Evolutionary conservation across 2,888 invertebrate genomes (phyloP), one percentile per base, ranked within the genome.

Genomic region (Lasioglossum morio): DNA sequence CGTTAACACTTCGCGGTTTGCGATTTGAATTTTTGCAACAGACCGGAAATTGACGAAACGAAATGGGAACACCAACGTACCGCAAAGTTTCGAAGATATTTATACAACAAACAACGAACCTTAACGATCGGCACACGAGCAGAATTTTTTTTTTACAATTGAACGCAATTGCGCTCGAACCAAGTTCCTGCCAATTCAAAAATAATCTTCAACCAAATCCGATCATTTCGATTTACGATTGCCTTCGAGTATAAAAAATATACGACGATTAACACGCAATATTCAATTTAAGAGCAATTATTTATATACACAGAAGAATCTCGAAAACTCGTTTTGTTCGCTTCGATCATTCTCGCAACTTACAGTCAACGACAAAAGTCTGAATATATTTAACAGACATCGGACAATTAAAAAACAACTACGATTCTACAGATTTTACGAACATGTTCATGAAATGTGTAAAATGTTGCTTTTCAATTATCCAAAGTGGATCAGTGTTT

Each of bases 181-280:
- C 16, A 48, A 73, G n/a, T n/a, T 57, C 16, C 14, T 19, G 0
- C 16, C 23, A 83, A 78, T 53, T 53, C 43, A 57, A 30, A 57
- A 75, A 75, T 75, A 78, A 76, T 69, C 16, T 3, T 48, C 73
- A 66, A 78, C 46, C 46, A 37, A 83, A n/a, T 75, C 7, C 19
- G 16, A 70, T 77, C 40, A 14, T 16, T 37, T 53, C 14, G 37
- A 66, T 72, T 66, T 53, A 40, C 23, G 53, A 48, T 48, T 73
- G 27, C 23, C 5, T 53, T 23, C 37, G n/a, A 60, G 40, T 85
- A 86, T 85, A 86, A 85, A 86, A 86, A 86, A 81, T 86, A 86
- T 79, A 75, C 43, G 76, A 81, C 27, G 72, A 19, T 63, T 82
- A 86, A 86, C 76, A 34, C 43, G 85, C 40, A 75, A 77, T 86